Percentiles rank a stretch among this genome's conserved stretches.
These are phyloP conservation scores for Leptinotarsa undecemlineata DNA, from an alignment of 1,140 invertebrate species.

Conservation along the genomic window DNA sequence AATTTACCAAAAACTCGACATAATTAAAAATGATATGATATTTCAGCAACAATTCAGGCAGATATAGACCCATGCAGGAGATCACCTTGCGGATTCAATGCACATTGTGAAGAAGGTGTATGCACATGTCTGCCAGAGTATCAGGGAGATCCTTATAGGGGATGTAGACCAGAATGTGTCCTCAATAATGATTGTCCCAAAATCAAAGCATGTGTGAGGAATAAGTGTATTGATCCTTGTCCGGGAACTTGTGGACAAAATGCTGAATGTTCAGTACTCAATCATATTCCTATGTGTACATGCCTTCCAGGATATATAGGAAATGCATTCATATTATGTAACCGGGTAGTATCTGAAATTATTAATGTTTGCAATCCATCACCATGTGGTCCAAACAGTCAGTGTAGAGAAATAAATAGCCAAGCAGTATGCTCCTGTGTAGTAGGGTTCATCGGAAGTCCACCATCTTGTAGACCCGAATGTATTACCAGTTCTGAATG, in stretches of 20 bases:
- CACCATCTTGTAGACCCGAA: slow-evolving; percentile 75
- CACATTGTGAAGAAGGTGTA: slow-evolving; percentile 62
- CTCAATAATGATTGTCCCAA: slow-evolving; percentile 68
- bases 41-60: slow-evolving; percentile 39
- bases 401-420: slow-evolving; percentile 60
- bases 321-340: slow-evolving; percentile 76
- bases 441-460: slow-evolving; percentile 67
- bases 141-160: slow-evolving; percentile 71
- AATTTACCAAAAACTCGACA: neutral
- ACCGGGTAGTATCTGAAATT: slow-evolving; percentile 53
- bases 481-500: slow-evolving; percentile 84
- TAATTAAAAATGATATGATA: neutral
- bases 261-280: slow-evolving; percentile 69
- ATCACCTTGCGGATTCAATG: slow-evolving; percentile 69
- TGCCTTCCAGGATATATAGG: slow-evolving; percentile 70
- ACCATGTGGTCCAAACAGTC: slow-evolving; percentile 68
- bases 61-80: slow-evolving; percentile 63
- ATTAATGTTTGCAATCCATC: slow-evolving; percentile 63
- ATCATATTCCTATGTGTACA: slow-evolving; percentile 71
- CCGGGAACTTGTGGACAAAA: slow-evolving; percentile 66
- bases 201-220: slow-evolving; percentile 64
- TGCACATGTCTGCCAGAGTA: slow-evolving; percentile 73
- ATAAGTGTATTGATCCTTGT: slow-evolving; percentile 69
- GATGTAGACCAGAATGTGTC: slow-evolving; percentile 76
- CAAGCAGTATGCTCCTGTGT: slow-evolving; percentile 65